Evolutionary conservation across 2,113 vertebrate genomes (phyloP).

Genomic region (Colossoma macropomum): DNA sequence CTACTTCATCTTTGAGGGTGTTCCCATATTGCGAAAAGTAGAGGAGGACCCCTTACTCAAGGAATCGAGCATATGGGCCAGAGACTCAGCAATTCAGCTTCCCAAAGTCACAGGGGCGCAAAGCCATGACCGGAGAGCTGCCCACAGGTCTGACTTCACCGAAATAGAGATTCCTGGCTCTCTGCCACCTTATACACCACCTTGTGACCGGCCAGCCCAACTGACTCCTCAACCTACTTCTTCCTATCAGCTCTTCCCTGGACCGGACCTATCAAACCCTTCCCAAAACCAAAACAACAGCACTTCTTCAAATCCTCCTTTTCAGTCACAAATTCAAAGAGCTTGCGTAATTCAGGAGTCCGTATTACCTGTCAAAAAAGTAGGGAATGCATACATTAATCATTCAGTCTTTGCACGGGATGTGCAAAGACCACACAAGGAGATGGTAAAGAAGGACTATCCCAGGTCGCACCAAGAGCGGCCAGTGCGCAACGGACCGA

Average conservation of each 20-base stretch:
- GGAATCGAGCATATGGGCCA: slow-evolving; percentile 71
- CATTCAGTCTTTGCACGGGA: slow-evolving; percentile 65
- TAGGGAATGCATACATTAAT: slow-evolving; percentile 71
- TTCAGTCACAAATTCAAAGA: slow-evolving; percentile 62
- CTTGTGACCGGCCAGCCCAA: slow-evolving; percentile 57
- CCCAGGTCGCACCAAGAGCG: slow-evolving; percentile 62
- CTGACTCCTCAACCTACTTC: slow-evolving; percentile 57
- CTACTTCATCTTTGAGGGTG: slow-evolving; percentile 87
- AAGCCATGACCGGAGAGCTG: slow-evolving; percentile 63
- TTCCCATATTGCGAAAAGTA: slow-evolving; percentile 63
- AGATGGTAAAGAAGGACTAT: slow-evolving; percentile 62
- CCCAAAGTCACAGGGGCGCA: slow-evolving; percentile 68
- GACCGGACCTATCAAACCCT: slow-evolving; percentile 63
- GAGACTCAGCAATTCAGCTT: slow-evolving; percentile 75
- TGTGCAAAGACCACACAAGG: slow-evolving; percentile 35
- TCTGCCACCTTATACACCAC: slow-evolving; percentile 64
- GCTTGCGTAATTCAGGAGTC: slow-evolving; percentile 58
- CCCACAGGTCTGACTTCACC: slow-evolving; percentile 77
- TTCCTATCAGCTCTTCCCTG: slow-evolving; percentile 81
- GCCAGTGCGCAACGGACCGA: slow-evolving; percentile 50
- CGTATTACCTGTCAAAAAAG: slow-evolving; percentile 63
- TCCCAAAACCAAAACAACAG: slow-evolving; percentile 56
- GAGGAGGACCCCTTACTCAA: slow-evolving; percentile 62
- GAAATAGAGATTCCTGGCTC: slow-evolving; percentile 82
- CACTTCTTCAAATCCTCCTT: slow-evolving; percentile 58